Evolutionary conservation across 2,888 invertebrate genomes (phyloP), one percentile per base, ranked within the genome.

Genomic region (Muscina levida): DNA sequence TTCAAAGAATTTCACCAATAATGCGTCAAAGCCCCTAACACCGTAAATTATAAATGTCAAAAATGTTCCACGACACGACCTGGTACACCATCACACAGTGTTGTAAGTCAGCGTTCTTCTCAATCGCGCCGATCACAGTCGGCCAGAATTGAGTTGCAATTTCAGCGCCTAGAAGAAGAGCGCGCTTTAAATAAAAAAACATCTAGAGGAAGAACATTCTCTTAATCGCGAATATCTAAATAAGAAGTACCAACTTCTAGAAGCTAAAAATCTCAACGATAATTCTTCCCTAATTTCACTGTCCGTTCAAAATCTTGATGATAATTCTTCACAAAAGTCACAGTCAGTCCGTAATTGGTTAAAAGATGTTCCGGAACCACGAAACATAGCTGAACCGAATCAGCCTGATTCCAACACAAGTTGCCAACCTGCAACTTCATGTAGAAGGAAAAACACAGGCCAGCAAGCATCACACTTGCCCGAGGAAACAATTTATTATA

Each of bases 171-270:
- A 31, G 31, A 31, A 31, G 31, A 31, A 31, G 31, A 31, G 8
- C 31, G 31, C 8, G 8, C 3, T 31, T 31, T 31, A 31, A 31
- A 31, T 31, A 17, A 39, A 15, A n/a, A n/a, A n/a, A n/a, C n/a
- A n/a, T n/a, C 31, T 31, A 31, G 31, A 31, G 8, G 31, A 31
- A 31, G 31, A 31, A 31, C 31, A 8, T 31, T 5, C 3, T 31
- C 8, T 31, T 5, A 31, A 31, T 31, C 31, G 31, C 31, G 19
- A 66, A 5, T 73, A 73, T 57, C 5, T 73, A 66, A 17, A 44
- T 22, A 51, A 67, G 59, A 72, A 72, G 51, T 77, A 67, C 4
- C 22, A 72, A 53, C 66, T 77, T 56, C 53, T 76, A 24, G 70
- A 31, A 31, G 31, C 8, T 31, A 8, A 31, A 8, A 31, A 31